Evolutionary conservation across 2,797 vertebrate genomes (phyloP), one percentile per base, ranked within the genome.

Genomic region (Sebastes minor): DNA sequence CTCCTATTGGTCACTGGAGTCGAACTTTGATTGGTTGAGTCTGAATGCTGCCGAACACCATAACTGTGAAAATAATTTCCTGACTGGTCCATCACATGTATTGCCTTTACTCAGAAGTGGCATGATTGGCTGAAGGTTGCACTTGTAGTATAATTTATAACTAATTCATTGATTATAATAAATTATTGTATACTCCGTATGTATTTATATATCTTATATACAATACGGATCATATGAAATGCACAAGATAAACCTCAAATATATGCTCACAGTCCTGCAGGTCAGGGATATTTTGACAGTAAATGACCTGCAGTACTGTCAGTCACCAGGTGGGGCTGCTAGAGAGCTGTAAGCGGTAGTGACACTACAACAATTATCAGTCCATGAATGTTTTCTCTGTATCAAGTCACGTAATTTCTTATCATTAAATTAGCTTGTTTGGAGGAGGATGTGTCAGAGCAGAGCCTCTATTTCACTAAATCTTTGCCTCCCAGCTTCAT

Each of bases 311-410:
- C 86, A 93, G 78, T 90, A 55, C 83, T 6, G 13, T 3, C 23
- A 9, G 4, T 78, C 11, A 42, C 89, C 93, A 83, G 46, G 28
- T 88, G 93, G 89, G 60, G 91, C 14, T 77, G 81, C 91, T 86
- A 70, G 70, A 86, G 90, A 87, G 86, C 91, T 66, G 8, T 42
- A 64, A 85, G 66, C 2, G 10, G 22, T 2, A 5, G n/a, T 64
- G 60, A 61, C 30, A 5, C 7, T 2, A 8, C 18, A 68, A 25
- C 27, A 61, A 23, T 22, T 38, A 20, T 55, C 18, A 33, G 69
- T 14, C 30, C 68, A 8, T 20, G 7, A 42, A 69, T 20, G 7
- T 14, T 13, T 76, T 74, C 22, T 42, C 56, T 71, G 49, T 30
- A 23, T 77, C 42, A 63, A n/a, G 63, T 78, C 74, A 78, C n/a